These are phyloP conservation scores for Petrocephalus microphthalmus DNA, from an alignment of 2,113 vertebrate genomes.

Conservation along the genomic window DNA sequence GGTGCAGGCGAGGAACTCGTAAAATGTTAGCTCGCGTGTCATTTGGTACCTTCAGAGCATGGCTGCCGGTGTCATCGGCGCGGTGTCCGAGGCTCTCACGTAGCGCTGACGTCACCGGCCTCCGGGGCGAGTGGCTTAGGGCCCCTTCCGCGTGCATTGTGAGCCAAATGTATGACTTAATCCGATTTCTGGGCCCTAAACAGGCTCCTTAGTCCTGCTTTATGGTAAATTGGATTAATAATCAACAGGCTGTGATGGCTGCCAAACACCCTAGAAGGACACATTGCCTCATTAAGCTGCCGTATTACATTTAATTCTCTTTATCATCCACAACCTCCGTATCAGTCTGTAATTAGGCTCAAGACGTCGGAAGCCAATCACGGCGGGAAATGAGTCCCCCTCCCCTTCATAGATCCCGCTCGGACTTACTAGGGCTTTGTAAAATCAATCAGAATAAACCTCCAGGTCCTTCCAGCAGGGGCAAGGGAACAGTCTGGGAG, in stretches of 20 bases:
- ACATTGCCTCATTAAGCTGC: conserved; percentile 25
- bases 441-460: not conserved
- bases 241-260: conserved; percentile 39
- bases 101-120: not conserved
- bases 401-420: conserved; percentile 5
- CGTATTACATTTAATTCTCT: conserved; percentile 29
- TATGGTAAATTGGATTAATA: conserved; percentile 46
- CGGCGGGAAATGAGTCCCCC: not conserved
- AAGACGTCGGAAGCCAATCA: not conserved
- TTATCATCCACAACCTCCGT: conserved; percentile 17
- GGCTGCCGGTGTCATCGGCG: not conserved
- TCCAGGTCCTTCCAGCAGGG: not conserved
- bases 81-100: not conserved
- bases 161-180: conserved; percentile 25
- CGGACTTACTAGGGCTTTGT: not conserved
- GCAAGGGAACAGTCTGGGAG: not conserved
- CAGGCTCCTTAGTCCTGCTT: conserved; percentile 38
- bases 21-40: conserved; percentile 6
- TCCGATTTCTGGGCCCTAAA: conserved; percentile 24
- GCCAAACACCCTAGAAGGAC: conserved; percentile 18
- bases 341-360: conserved; percentile 28
- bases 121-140: not conserved
- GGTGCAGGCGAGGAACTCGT: conserved; percentile 11
- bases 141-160: not conserved
- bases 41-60: not conserved